Percentiles rank a stretch among this genome's conserved stretches.
Evolutionary conservation across 2,888 invertebrate species (phyloP).

Genomic region (Cephus sareptanus): DNA sequence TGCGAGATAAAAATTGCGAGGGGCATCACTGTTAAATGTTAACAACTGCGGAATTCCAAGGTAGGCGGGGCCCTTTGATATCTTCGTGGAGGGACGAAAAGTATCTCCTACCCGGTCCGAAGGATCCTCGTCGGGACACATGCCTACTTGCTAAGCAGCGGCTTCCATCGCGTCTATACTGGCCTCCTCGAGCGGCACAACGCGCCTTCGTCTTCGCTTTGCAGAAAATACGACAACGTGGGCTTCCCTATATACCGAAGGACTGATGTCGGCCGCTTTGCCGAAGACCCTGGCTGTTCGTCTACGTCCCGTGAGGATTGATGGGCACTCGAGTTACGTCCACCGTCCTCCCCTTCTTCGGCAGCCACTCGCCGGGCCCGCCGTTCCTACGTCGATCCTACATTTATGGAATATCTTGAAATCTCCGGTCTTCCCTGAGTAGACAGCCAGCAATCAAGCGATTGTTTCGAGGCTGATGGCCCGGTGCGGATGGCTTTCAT

Average conservation of each 20-base stretch:
- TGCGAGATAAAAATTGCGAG: constrained; percentile 40
- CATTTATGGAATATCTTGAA: constrained; percentile 64
- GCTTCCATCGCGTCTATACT: constrained; percentile 43
- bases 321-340: constrained; percentile 53
- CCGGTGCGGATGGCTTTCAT: constrained; percentile 13
- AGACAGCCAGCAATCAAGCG: constrained; percentile 46
- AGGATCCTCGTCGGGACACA: constrained; percentile 35
- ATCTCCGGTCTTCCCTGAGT: constrained; percentile 44
- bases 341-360: constrained; percentile 30
- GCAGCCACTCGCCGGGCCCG: constrained; percentile 21
- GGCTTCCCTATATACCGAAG: constrained; percentile 20
- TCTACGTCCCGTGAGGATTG: constrained; percentile 62
- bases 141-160: constrained; percentile 54
- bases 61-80: constrained; percentile 38
- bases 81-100: constrained; percentile 23
- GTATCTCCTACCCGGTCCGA: constrained; percentile 12
- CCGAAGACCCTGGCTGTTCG: constrained; percentile 57
- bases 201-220: constrained; percentile 37
- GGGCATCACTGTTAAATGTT: constrained; percentile 52
- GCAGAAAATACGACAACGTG: constrained; percentile 30
- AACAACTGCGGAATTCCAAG: constrained; percentile 54
- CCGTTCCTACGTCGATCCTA: constrained; percentile 41
- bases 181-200: constrained; percentile 19
- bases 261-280: constrained; percentile 61
- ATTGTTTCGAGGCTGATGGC: constrained; percentile 40